Base-by-base conservation (phyloP, 2,113 vertebrate species). In the Phalacrocorax carbo region DNA sequence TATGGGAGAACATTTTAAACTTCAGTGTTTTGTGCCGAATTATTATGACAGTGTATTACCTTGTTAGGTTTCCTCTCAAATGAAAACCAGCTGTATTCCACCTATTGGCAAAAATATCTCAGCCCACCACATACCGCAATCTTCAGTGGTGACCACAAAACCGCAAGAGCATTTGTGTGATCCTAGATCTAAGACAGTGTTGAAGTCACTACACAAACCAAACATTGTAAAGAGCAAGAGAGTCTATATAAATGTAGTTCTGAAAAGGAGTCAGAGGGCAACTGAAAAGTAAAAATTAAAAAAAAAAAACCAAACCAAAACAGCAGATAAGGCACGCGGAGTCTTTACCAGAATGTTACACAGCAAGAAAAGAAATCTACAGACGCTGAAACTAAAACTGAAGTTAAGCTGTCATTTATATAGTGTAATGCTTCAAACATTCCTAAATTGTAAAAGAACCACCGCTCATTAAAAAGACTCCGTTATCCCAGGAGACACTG, bases 201-300 rank as follows among this genome's bases (percentile, higher is more conserved):
- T 98, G 98, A 98, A 98, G 98, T 98, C 95, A 95, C 97, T 98
- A 97, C 98, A 98, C 97, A 98, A 98, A 98, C 98, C 98, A 98
- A 99, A 99, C 98, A 98, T 97, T 99, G 98, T 98, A 97, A 98
- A 98, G 96, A 98, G 97, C 93, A 91, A 97, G 86, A 94, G 94
- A 98, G 97, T 97, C 97, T 97, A 65, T 93, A 96, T 97, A 98
- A 98, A 97, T 93, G 97, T 73, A 69, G 96, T 94, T 90, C 94
- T 97, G 96, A 98, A 98, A 97, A 94, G 94, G 95, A 98, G 95
- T 96, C 92, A 97, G 95, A 92, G 52, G 95, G 94, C 88, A 96
- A 94, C 84, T 86, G 94, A 94, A 93, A 95, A 86, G 54, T 51
- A 75, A 91, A 94, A 93, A 90, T 51, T 9, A 11, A 58, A 54